Conservation (phyloP, 1,140 invertebrate species). For the Drosophila melanica region DNA sequence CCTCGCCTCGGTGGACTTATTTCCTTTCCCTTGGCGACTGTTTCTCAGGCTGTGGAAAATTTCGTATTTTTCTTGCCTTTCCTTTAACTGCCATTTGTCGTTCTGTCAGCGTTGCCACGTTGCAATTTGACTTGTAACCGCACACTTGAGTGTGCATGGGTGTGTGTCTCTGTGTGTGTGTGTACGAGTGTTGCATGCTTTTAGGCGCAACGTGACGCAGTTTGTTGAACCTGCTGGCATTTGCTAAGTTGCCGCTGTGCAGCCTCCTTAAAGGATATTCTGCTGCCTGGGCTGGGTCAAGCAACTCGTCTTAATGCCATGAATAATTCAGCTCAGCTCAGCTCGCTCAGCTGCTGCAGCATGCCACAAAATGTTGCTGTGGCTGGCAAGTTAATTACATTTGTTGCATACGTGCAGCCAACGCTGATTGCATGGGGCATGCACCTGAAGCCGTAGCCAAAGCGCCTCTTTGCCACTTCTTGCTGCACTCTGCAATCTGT, state of each 20-base stretch:
- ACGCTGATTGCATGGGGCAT: conserved; percentile 61
- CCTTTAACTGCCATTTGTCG: conserved; percentile 74
- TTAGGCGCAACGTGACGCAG: conserved; percentile 79
- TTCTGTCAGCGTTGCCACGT: conserved; percentile 56
- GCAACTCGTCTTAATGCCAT: conserved; percentile 69
- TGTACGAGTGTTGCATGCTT: conserved; percentile 64
- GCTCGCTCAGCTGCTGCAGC: conserved; percentile 26
- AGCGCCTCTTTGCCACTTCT: background rate
- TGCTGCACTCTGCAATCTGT: conserved; percentile 3
- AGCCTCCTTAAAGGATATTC: conserved; percentile 30
- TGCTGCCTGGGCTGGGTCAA: conserved; percentile 60
- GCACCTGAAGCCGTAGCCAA: conserved; percentile 22
- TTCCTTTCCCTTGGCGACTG: conserved; percentile 18
- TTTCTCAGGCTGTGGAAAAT: conserved; percentile 32
- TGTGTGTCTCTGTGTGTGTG: background rate
- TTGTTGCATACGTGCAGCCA: conserved; percentile 65
- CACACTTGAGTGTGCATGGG: conserved; percentile 55
- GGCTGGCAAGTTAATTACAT: conserved; percentile 76
- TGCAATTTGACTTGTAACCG: conserved; percentile 77
- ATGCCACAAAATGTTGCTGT: conserved; percentile 44
- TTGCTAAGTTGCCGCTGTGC: conserved; percentile 6
- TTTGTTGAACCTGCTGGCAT: conserved; percentile 71
- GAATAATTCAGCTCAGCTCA: conserved; percentile 72
- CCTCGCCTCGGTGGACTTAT: conserved; percentile 18
- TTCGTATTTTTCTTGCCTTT: conserved; percentile 35